These are phyloP conservation scores for Rhimphoctona megacephalus DNA, from an alignment of 2,888 invertebrate genomes.

Conservation along the genomic window DNA sequence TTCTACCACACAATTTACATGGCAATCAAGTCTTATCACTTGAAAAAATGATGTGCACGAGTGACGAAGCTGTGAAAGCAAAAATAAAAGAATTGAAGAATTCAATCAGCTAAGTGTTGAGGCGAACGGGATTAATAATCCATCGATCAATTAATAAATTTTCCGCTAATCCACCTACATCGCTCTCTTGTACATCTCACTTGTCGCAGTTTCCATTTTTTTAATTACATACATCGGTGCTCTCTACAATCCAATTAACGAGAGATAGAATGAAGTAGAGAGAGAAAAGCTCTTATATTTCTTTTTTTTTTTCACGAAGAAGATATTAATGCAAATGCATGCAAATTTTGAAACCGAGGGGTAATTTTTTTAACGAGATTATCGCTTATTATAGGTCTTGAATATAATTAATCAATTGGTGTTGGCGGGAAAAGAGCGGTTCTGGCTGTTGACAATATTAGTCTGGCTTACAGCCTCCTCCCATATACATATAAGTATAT, in stretches of 20 bases:
- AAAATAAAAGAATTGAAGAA: not conserved
- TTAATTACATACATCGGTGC: not conserved
- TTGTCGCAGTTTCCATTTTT: not conserved
- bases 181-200: constrained; percentile 2
- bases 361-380: constrained; percentile 41
- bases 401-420: constrained; percentile 68
- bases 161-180: constrained; percentile 16
- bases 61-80: not conserved
- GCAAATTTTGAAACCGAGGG: constrained; percentile 2
- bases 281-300: not conserved
- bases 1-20: not conserved
- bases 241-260: constrained; percentile 40
- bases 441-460: constrained; percentile 64
- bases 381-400: constrained; percentile 60
- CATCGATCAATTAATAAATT: constrained; percentile 38
- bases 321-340: constrained; percentile 36
- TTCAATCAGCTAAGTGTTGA: constrained; percentile 29
- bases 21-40: not conserved
- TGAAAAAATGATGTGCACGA: not conserved
- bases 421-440: constrained; percentile 26
- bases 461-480: constrained; percentile 60
- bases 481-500: not conserved
- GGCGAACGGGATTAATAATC: constrained; percentile 19
- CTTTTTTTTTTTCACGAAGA: not conserved
- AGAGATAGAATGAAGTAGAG: constrained; percentile 3